Base-by-base conservation (phyloP, 2,797 vertebrate species). In the Coilia nasus region DNA sequence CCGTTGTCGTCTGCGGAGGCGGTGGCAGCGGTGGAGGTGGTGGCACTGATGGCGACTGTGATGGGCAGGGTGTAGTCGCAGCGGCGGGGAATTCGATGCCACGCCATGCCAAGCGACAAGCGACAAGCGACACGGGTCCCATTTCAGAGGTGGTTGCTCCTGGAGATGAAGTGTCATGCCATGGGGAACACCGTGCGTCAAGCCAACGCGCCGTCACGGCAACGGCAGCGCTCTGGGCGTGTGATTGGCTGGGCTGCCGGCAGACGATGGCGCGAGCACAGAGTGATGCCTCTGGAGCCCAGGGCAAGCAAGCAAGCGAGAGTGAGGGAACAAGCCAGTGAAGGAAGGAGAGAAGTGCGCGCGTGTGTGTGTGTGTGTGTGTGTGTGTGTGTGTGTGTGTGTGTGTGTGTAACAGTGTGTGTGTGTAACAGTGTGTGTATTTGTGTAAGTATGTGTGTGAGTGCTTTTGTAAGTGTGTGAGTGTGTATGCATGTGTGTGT, bases 181-280 rank as follows among this genome's bases (percentile, higher is more conserved):
- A 82, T 82, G 86, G 89, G 85, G 87, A 71, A 25, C 25, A 90
- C 89, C 89, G 88, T 89, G 91, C 92, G 90, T 92, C 87, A 88
- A 84, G 89, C 62, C 62, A 25, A 25, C 12, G 10, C 25, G 62
- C 6, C 23, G 91, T 89, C 91, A 90, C 92, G 90, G 92, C 92
- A 92, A 92, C 91, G 90, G 90, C 91, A 90, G 90, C 91, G 90
- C 90, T 92, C 89, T 88, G 91, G 89, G 89, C 92, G 90, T 92
- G 91, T 88, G 90, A 87, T 90, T 85, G 89, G 82, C 84, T 85
- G 84, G 60, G 87, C 81, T 85, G 86, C 93, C 90, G 92, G 92
- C 92, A 92, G 25, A 17, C 7, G 91, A 6, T 21, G 2, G 87
- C 91, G 89, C 35, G 35, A 2, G 35, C 35, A 91, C 84, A 89